phyloP scores from a whole-genome alignment of 2,888 invertebrate species.

The Podabrus alpinus region DNA sequence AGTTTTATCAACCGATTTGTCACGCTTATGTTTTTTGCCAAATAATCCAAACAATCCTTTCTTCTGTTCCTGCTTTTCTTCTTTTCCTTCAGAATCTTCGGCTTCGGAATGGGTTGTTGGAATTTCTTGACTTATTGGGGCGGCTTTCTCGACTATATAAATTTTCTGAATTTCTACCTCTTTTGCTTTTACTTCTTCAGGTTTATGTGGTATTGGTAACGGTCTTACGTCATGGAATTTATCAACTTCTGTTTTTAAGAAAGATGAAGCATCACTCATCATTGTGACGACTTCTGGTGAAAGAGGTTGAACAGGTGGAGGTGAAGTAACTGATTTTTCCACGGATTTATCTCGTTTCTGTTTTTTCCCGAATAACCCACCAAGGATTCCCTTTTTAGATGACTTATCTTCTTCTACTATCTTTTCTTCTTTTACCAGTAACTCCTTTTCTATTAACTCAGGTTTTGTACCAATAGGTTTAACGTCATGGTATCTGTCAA shows the following conservation, averaged over 20 bases:
- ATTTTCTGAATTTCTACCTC: neutral
- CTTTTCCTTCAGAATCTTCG: neutral
- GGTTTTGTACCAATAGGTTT: neutral
- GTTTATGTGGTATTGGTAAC: neutral
- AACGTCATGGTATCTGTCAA: neutral
- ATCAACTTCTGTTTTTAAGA: constrained; percentile 35
- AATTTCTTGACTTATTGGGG: neutral
- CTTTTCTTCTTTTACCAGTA: neutral
- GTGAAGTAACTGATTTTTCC: neutral
- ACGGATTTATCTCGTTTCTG: neutral
- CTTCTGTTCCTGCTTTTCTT: constrained; percentile 24
- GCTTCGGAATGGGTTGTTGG: neutral
- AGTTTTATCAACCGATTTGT: constrained; percentile 18
- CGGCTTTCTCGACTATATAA: neutral
- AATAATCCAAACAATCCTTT: constrained; percentile 37
- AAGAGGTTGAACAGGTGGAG: neutral
- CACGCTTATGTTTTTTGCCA: constrained; percentile 33
- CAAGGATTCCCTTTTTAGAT: neutral
- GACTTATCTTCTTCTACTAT: neutral
- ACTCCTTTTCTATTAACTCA: neutral
- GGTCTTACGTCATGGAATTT: constrained; percentile 33
- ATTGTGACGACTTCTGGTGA: constrained; percentile 5
- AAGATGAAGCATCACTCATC: constrained; percentile 33
- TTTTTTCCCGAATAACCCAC: constrained; percentile 20
- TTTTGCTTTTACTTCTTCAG: neutral